Conservation (phyloP, 2,797 vertebrate genomes). For the Remorina albescens region DNA sequence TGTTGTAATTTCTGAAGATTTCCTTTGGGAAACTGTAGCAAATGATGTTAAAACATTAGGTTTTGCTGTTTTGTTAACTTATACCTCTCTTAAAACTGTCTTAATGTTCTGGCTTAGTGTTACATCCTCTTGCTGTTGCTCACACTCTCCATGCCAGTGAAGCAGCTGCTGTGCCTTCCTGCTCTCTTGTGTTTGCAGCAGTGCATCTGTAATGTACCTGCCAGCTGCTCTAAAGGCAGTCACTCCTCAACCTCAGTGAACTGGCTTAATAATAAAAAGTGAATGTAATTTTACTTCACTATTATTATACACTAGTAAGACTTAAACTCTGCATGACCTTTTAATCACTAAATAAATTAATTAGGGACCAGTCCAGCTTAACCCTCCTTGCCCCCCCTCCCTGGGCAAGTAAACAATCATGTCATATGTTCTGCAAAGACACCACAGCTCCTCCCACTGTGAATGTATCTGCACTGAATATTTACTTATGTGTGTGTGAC, state of each 20-base stretch:
- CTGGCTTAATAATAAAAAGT: conserved; percentile 15
- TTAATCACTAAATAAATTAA: background rate
- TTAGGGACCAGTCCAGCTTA: conserved; percentile 57
- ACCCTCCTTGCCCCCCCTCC: background rate
- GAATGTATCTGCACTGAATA: conserved; percentile 77
- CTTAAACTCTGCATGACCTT: background rate
- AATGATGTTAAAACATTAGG: background rate
- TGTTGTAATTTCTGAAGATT: background rate
- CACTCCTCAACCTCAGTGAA: conserved; percentile 18
- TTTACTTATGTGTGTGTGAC: conserved; percentile 31
- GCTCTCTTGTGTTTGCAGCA: conserved; percentile 13
- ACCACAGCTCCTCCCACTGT: conserved; percentile 64
- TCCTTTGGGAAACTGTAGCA: background rate
- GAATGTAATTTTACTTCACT: conserved; percentile 23
- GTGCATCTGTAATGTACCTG: conserved; percentile 27
- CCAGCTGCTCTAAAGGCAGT: conserved; percentile 5
- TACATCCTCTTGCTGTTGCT: conserved; percentile 13
- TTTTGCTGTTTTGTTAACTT: background rate
- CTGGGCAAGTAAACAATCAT: conserved; percentile 24
- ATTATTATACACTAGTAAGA: background rate
- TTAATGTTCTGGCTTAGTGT: background rate
- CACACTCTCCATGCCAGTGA: conserved; percentile 20
- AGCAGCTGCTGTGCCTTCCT: conserved; percentile 78
- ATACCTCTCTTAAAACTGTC: background rate
- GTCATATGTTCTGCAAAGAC: conserved; percentile 36